These are phyloP conservation scores for Ectemnius continuus DNA, from an alignment of 2,888 invertebrate genomes.

Conservation along the genomic window DNA sequence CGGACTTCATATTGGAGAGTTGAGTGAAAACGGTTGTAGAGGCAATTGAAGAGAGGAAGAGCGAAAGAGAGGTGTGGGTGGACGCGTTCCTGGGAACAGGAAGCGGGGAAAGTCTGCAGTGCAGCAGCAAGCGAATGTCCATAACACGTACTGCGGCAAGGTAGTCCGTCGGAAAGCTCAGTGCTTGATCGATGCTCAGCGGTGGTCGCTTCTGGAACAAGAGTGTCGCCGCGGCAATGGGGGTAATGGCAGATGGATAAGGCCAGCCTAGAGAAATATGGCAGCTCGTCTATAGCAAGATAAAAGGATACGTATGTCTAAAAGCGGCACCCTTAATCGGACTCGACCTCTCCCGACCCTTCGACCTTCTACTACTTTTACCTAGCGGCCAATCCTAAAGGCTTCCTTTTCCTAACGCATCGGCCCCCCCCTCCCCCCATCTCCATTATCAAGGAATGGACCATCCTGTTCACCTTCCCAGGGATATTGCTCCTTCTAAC, in stretches of 20 bases:
- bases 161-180: constrained; percentile 6
- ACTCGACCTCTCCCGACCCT: constrained; percentile 37
- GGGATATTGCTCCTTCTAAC: not conserved
- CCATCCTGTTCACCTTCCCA: not conserved
- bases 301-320: constrained; percentile 34
- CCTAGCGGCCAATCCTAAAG: not conserved
- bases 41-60: too few species aligned
- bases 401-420: not conserved
- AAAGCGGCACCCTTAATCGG: constrained; percentile 5
- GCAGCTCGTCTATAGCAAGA: constrained; percentile 26
- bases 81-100: too few species aligned
- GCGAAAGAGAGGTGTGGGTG: too few species aligned
- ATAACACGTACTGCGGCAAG: not conserved
- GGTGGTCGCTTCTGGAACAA: constrained; percentile 33
- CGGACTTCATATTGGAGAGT: too few species aligned
- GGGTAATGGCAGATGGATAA: constrained; percentile 44
- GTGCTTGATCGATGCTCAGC: constrained; percentile 48
- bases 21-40: too few species aligned
- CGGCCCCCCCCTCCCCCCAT: not conserved
- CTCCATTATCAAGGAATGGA: constrained; percentile 1
- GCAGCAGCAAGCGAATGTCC: too few species aligned
- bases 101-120: too few species aligned
- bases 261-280: constrained; percentile 46
- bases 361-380: constrained; percentile 24
- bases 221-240: constrained; percentile 44